Evolutionary conservation across 2,888 invertebrate genomes (phyloP).

Genomic region (Pseudoips prasinana): DNA sequence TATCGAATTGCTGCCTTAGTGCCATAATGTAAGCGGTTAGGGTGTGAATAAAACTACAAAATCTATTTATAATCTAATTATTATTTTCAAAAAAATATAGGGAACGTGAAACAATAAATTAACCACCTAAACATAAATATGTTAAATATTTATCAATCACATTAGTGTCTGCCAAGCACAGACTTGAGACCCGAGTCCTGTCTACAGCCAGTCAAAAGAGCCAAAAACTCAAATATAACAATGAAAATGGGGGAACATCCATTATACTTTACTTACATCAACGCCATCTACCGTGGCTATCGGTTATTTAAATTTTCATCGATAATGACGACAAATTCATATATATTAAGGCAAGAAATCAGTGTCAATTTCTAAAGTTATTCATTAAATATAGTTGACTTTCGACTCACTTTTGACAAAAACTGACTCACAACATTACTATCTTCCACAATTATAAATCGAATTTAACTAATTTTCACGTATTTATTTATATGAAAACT

Average conservation of each 20-base stretch:
- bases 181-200: slow-evolving; percentile 24
- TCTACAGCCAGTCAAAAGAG: slow-evolving; percentile 16
- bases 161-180: slow-evolving; percentile 33
- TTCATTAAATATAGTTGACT: no score
- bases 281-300: slow-evolving; percentile 16
- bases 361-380: slow-evolving; percentile 9
- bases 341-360: slow-evolving; percentile 26
- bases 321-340: slow-evolving; percentile 16
- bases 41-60: slow-evolving; percentile 44
- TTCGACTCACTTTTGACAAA: slow-evolving; percentile 12
- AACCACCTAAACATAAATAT: slow-evolving; percentile 62
- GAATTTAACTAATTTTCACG: slow-evolving; percentile 20
- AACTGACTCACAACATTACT: slow-evolving; percentile 19
- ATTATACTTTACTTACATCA: slow-evolving; percentile 5
- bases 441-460: slow-evolving; percentile 17
- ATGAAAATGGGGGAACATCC: not conserved
- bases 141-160: slow-evolving; percentile 57
- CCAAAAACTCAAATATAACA: slow-evolving; percentile 11
- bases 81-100: slow-evolving; percentile 70
- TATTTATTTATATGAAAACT: slow-evolving; percentile 15
- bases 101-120: slow-evolving; percentile 73
- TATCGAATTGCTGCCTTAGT: no score
- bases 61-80: slow-evolving; percentile 66
- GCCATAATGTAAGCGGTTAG: no score
- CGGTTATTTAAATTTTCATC: slow-evolving; percentile 27